Evolutionary conservation across 2,113 vertebrate genomes (phyloP).

Genomic region (Athene noctua): DNA sequence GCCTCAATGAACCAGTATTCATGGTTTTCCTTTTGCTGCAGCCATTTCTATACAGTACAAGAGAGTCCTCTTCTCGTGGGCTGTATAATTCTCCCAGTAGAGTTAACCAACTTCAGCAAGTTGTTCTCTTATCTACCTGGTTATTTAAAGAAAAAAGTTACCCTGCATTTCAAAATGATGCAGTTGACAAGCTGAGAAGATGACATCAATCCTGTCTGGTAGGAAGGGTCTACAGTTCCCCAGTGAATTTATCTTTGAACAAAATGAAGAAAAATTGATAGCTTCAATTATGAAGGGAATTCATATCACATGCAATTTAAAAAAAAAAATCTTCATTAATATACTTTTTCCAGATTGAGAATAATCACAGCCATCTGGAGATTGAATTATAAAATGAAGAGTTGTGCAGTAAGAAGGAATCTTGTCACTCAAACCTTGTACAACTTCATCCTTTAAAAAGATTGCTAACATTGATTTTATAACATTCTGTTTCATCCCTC

Average conservation of each 20-base stretch:
- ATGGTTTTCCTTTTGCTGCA: background rate
- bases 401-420: constrained; percentile 30
- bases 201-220: background rate
- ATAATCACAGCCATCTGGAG: constrained; percentile 49
- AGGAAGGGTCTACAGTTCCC: background rate
- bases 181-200: background rate
- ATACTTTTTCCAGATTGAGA: constrained; percentile 48
- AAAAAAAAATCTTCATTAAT: constrained; percentile 16
- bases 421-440: constrained; percentile 24
- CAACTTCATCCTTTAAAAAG: background rate
- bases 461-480: background rate
- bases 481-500: background rate
- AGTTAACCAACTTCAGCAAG: background rate
- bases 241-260: background rate
- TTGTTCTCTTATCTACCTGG: background rate
- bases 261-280: background rate
- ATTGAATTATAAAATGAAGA: constrained; percentile 25
- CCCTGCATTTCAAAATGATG: background rate
- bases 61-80: background rate
- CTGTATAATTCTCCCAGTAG: background rate
- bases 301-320: background rate
- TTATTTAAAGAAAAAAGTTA: background rate
- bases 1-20: background rate
- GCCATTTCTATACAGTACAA: background rate
- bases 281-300: background rate